Evolutionary conservation across 2,888 invertebrate species (phyloP), one percentile per base, ranked within the genome.

Genomic region (Drosophila percnosoma): DNA sequence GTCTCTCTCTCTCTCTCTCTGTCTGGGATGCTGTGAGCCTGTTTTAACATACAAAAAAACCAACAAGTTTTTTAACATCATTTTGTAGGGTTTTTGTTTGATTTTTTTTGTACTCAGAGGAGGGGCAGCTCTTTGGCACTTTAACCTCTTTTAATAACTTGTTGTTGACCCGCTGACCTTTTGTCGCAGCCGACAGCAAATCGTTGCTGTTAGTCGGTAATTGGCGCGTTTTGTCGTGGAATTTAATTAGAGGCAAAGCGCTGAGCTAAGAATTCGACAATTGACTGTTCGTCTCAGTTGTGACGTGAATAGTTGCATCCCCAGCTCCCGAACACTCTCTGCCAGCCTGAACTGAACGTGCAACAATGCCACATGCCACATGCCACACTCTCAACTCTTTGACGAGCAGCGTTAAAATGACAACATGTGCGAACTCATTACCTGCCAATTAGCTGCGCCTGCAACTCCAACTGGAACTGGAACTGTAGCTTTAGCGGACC

Each of bases 371-470:
- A 62, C 78, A 78, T 62, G 75, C 75, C 83, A n/a, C 58, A 31
- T 38, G 27, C 38, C 45, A 31, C 57, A 42, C 34, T n/a, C 55
- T 15, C 63, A 83, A 75, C 75, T 71, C 73, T 70, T 80, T 83
- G 45, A 54, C 69, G 21, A 45, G 51, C 53, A 55, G 68, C 75
- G 69, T 85, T 67, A 73, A 85, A 85, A 84, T 84, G 68, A 63
- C 87, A 84, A 70, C 84, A 84, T 84, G 84, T 84, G 85, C 85
- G 55, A 40, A 11, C 64, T 64, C 58, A 70, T 70, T 60, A 51
- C 71, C 59, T 24, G 54, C 4, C 53, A 48, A 51, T 54, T 61
- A 61, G 18, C 55, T 64, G 61, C 36, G 68, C 72, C 72, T 72
- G 79, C 73, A 59, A 62, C 13, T 42, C 13, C 0, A 42, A 42